Evolutionary conservation across 2,888 invertebrate species (phyloP), one percentile per base, ranked within the genome.

Genomic region (Coenonympha arcania): DNA sequence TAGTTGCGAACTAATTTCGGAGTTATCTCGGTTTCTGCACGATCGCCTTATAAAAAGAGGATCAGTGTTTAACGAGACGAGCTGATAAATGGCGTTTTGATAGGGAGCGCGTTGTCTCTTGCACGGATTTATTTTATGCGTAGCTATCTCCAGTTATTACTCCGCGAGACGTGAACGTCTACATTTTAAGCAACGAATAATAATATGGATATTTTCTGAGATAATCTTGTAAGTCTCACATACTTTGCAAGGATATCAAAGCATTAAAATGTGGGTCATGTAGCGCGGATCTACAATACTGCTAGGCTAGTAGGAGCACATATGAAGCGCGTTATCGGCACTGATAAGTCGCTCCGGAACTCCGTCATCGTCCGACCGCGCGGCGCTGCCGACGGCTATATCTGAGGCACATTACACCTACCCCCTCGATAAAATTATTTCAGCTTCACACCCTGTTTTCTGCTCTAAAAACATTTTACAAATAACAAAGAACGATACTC

Each of bases 1-100:
- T 82, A 85, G 84, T 86, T 86, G 65, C 66, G 69, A 85, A 86
- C 82, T 84, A 85, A 86, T 85, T 83, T 83, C 64, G 72, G 78
- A 77, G 77, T 69, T 81, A 79, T 79, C 80, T 76, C 63, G 73
- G 73, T 75, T 76, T 75, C 75, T 71, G 68, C 68, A 71, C 69
- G 68, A 78, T 75, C 68, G 73, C 73, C 74, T 79, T 76, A 76
- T 77, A 81, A 82, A 81, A 82, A 78, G 71, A 68, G 73, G 76
- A 79, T 78, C 69, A 74, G 71, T 70, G 68, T 66, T 73, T 66
- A 69, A 69, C 67, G 54, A 56, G 54, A 56, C 54, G 54, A 44
- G 40, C 44, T 71, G 61, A 73, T 73, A 68, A 71, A 69, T 73
- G 73, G 67, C 68, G 65, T 60, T 65, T 73, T 71, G 71, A 68